These are phyloP conservation scores for Bergia puertoricense DNA, from an alignment of 92 coral and sea anemone genomes.

Conservation along the genomic window DNA sequence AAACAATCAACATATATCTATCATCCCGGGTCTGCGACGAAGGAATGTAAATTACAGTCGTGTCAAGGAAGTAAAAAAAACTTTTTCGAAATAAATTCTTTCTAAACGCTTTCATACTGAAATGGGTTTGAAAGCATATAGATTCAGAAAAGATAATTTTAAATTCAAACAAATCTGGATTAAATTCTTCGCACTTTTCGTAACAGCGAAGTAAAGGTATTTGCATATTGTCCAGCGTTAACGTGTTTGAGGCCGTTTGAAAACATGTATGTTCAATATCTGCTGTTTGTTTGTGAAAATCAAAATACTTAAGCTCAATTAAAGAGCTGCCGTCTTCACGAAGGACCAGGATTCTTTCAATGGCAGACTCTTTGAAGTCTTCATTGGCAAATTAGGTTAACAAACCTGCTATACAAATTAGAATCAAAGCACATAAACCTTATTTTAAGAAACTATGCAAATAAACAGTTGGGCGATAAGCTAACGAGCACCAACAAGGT, in stretches of 20 bases:
- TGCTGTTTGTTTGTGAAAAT: neutral
- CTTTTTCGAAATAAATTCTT: too few species aligned
- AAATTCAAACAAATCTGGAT: too few species aligned
- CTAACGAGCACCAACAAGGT: too few species aligned
- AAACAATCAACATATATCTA: too few species aligned
- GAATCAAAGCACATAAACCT: neutral
- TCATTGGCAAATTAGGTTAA: neutral
- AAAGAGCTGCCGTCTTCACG: neutral
- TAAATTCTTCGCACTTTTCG: neutral
- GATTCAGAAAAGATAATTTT: neutral
- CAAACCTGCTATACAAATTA: neutral
- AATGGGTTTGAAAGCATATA: too few species aligned
- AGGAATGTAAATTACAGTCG: neutral
- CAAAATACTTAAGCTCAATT: neutral
- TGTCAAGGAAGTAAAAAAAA: neutral
- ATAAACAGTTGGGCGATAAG: too few species aligned
- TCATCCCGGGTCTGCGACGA: neutral
- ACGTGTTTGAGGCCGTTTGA: neutral
- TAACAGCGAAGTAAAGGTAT: neutral
- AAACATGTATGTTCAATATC: too few species aligned
- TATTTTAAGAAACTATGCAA: too few species aligned
- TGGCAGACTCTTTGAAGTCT: neutral
- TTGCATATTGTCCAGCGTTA: neutral
- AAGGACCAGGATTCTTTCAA: neutral
- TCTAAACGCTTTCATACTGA: neutral